A percentile compares a stretch with the other conserved stretches of the same genome.
Conservation (phyloP, 2,113 vertebrate genomes). For the Okapia johnstoni region DNA sequence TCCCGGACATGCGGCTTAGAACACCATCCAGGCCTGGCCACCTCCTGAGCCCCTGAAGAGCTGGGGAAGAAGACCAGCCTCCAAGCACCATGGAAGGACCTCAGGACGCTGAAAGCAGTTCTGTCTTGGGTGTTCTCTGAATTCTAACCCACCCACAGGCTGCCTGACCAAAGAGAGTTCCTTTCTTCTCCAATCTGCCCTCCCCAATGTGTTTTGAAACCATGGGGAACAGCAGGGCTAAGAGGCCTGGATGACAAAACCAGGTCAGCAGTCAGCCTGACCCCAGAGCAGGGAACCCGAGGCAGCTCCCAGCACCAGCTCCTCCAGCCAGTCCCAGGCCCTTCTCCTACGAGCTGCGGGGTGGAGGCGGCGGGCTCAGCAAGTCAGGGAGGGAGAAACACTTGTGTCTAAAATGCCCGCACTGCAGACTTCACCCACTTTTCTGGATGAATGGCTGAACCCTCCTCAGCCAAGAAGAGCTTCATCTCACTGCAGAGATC, state of each 20-base stretch:
- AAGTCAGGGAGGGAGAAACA: rapidly evolving
- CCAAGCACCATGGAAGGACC: rapidly evolving
- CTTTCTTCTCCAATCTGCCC: rapidly evolving
- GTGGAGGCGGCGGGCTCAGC: no score
- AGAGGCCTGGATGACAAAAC: rapidly evolving
- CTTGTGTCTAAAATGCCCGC: background rate
- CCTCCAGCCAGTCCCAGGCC: background rate
- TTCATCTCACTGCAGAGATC: background rate
- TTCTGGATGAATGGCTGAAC: background rate
- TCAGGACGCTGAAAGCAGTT: rapidly evolving
- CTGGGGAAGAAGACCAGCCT: background rate
- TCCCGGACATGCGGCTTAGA: rapidly evolving
- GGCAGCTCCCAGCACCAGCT: background rate
- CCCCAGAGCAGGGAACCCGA: background rate
- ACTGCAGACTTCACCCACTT: background rate
- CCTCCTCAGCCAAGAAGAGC: background rate
- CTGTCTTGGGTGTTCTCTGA: background rate
- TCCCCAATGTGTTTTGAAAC: rapidly evolving
- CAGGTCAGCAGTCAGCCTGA: no score
- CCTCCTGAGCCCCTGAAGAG: rapidly evolving
- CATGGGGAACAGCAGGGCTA: background rate
- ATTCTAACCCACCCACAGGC: background rate
- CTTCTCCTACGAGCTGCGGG: rapidly evolving
- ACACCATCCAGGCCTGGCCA: background rate
- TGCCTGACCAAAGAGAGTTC: background rate